Conservation (phyloP, 1,140 invertebrate genomes). For the Myzus persicae region DNA sequence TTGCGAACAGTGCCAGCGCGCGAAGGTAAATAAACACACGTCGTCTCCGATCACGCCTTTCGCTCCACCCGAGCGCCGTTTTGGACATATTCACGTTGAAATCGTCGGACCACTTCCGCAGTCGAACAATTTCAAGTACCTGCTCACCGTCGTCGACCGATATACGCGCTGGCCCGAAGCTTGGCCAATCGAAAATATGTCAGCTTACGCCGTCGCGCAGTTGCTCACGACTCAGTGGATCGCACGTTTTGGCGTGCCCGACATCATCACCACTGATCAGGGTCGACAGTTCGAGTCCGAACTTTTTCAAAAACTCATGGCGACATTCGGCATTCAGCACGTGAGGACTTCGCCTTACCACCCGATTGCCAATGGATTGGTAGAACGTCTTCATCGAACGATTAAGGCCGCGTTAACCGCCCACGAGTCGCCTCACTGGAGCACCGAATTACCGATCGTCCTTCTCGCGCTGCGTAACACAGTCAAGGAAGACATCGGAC, state of each 20-base stretch:
- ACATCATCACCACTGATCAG: constrained; percentile 64
- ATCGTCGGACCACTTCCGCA: constrained; percentile 20
- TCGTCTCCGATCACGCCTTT: neutral
- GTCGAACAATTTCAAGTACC: neutral
- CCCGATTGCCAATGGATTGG: constrained; percentile 64
- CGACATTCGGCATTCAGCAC: neutral
- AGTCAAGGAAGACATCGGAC: constrained; percentile 60
- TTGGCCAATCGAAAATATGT: constrained; percentile 50
- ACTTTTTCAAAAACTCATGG: neutral
- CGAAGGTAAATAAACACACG: neutral
- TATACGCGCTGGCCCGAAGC: neutral
- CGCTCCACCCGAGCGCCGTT: neutral
- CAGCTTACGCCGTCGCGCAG: constrained; percentile 61
- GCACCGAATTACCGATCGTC: constrained; percentile 59
- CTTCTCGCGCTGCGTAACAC: constrained; percentile 61
- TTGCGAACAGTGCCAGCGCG: neutral
- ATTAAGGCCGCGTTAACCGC: constrained; percentile 64
- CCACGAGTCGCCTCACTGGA: constrained; percentile 59
- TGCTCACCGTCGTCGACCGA: neutral
- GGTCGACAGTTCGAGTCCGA: too few species aligned
- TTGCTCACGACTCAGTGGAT: constrained; percentile 60
- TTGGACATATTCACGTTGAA: neutral
- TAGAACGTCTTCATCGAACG: constrained; percentile 63
- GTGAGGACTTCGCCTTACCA: constrained; percentile 63
- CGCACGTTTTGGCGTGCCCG: constrained; percentile 59